Conservation (phyloP, 2,113 vertebrate genomes). For the Psilopogon haemacephalus region DNA sequence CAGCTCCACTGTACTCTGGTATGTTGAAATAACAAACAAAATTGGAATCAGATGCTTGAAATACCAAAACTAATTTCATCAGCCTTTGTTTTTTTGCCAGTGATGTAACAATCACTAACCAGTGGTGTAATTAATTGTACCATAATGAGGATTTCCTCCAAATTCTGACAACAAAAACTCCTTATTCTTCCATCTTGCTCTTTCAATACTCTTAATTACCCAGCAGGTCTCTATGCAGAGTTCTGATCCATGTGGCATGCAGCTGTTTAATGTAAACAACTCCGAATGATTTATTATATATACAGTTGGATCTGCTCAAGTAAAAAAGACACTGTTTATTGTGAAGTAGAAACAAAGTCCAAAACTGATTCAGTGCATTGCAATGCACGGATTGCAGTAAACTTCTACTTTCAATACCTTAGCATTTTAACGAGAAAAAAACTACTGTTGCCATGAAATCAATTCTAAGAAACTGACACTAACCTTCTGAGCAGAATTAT, state of each 20-base stretch:
- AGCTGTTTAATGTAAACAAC: conserved; percentile 28
- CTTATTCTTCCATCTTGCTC: background rate
- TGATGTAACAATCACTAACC: background rate
- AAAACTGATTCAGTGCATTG: background rate
- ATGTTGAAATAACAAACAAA: conserved; percentile 63
- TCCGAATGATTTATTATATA: background rate
- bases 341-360: conserved; percentile 7
- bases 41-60: background rate
- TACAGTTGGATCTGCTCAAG: background rate
- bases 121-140: background rate
- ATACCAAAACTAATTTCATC: background rate
- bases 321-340: background rate
- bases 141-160: background rate
- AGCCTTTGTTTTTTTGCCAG: background rate
- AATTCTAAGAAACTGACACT: background rate
- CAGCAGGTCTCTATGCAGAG: background rate
- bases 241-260: background rate
- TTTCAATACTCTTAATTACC: background rate
- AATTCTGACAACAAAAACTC: background rate
- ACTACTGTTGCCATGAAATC: background rate
- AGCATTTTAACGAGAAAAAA: background rate
- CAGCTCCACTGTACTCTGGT: background rate
- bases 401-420: background rate
- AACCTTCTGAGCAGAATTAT: background rate
- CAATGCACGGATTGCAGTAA: background rate